phyloP scores from a whole-genome alignment of 2,888 invertebrate species.

The Erebia epiphron region DNA sequence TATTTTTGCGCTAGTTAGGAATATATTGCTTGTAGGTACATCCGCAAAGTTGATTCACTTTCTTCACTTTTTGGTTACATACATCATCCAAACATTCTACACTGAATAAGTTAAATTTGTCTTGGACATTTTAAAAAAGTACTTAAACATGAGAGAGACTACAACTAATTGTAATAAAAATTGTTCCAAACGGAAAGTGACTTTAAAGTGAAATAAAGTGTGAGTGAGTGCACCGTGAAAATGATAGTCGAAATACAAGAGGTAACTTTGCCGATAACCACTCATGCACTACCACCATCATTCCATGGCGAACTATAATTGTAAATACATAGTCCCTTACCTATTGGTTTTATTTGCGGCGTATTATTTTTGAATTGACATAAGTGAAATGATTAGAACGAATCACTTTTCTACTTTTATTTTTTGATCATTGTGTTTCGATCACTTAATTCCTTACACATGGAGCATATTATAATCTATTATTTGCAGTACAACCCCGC shows the following conservation, averaged over 20 bases:
- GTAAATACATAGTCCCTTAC: constrained; percentile 34
- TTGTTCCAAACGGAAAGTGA: constrained; percentile 42
- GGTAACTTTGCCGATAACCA: constrained; percentile 54
- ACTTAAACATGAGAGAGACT: constrained; percentile 35
- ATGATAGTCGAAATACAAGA: constrained; percentile 81
- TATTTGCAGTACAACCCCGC: constrained; percentile 6
- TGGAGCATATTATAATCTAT: constrained; percentile 4
- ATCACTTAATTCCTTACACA: neutral
- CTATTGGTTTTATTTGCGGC: constrained; percentile 35
- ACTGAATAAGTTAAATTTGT: neutral
- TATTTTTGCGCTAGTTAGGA: constrained; percentile 22
- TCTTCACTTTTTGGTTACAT: constrained; percentile 10
- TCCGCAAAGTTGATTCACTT: neutral
- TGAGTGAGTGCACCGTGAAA: constrained; percentile 53
- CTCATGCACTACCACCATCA: constrained; percentile 36
- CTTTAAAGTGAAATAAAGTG: constrained; percentile 43
- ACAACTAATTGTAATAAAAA: constrained; percentile 34
- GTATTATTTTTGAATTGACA: constrained; percentile 23
- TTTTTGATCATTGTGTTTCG: neutral
- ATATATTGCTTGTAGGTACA: neutral
- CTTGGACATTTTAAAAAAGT: constrained; percentile 21
- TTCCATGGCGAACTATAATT: constrained; percentile 34
- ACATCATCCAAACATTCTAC: constrained; percentile 4
- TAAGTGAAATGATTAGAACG: neutral
- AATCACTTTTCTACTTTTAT: neutral